Conservation (phyloP, 2,797 vertebrate genomes). For the Chrysocyon brachyurus region DNA sequence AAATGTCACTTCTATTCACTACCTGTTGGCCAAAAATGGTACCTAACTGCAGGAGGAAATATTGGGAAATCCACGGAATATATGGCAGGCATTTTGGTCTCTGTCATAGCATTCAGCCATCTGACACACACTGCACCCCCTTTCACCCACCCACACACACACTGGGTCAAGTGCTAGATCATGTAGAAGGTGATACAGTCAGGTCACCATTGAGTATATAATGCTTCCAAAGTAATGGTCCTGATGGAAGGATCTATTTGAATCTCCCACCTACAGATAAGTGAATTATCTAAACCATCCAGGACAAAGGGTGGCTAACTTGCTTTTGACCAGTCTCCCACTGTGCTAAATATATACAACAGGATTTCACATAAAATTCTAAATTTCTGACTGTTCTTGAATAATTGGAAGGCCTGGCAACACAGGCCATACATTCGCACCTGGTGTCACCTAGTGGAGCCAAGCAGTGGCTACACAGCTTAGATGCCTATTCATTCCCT, state of each 20-base stretch:
- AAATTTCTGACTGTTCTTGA: not conserved
- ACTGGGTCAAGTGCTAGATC: not conserved
- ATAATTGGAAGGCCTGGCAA: not conserved
- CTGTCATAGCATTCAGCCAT: not conserved
- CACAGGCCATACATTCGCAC: not conserved
- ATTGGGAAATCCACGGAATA: not conserved
- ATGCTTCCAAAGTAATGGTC: not conserved
- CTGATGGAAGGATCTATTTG: not conserved
- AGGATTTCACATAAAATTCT: not conserved
- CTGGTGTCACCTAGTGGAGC: not conserved
- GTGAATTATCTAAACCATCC: not conserved
- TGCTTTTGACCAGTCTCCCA: not conserved
- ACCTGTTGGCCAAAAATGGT: not conserved
- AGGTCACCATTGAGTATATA: not conserved
- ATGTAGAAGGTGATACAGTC: not conserved
- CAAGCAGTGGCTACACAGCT: not conserved
- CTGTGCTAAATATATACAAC: not conserved
- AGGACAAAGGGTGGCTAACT: not conserved
- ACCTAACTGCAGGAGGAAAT: not conserved
- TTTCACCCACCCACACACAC: not conserved
- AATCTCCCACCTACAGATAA: not conserved
- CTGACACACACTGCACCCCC: fast-evolving
- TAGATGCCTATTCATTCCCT: not conserved
- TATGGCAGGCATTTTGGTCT: not conserved
- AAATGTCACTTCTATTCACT: not conserved